Evolutionary conservation across 1,140 invertebrate species (phyloP).

Genomic region (Drosophila saltans): DNA sequence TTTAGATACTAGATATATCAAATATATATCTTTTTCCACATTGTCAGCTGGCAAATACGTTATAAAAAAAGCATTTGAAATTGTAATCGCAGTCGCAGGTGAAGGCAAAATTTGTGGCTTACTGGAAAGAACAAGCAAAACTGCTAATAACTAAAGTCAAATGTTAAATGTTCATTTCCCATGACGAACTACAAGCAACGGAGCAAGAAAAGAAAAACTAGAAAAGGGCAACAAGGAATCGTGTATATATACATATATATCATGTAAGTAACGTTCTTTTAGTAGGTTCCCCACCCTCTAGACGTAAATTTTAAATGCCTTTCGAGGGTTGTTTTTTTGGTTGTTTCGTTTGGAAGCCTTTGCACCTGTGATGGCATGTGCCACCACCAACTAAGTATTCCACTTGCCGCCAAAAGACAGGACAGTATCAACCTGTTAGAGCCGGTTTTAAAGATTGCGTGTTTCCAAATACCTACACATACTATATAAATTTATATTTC

Average conservation of each 20-base stretch:
- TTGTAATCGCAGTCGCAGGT: constrained; percentile 45
- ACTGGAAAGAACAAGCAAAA: constrained; percentile 34
- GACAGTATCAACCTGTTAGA: constrained; percentile 60
- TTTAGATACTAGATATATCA: constrained; percentile 31
- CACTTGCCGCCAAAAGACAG: constrained; percentile 65
- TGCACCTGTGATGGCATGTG: constrained; percentile 74
- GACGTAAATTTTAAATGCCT: neutral
- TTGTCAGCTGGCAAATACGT: constrained; percentile 72
- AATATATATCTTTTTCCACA: constrained; percentile 43
- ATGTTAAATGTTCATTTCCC: constrained; percentile 53
- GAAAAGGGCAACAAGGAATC: constrained; percentile 19
- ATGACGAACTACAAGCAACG: constrained; percentile 47
- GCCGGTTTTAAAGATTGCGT: constrained; percentile 47
- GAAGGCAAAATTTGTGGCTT: constrained; percentile 56
- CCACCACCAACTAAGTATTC: constrained; percentile 19
- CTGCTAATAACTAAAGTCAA: constrained; percentile 39
- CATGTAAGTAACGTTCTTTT: constrained; percentile 39
- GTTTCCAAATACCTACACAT: neutral
- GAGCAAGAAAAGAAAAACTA: constrained; percentile 10
- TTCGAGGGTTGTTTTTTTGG: constrained; percentile 60
- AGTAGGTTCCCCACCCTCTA: constrained; percentile 21
- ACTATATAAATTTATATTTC: too few species aligned
- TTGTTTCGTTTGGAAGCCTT: neutral
- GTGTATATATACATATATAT: neutral
- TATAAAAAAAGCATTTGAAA: constrained; percentile 41